Base-by-base conservation (phyloP, 1,140 invertebrate genomes). In the Megalonaias nervosa region DNA sequence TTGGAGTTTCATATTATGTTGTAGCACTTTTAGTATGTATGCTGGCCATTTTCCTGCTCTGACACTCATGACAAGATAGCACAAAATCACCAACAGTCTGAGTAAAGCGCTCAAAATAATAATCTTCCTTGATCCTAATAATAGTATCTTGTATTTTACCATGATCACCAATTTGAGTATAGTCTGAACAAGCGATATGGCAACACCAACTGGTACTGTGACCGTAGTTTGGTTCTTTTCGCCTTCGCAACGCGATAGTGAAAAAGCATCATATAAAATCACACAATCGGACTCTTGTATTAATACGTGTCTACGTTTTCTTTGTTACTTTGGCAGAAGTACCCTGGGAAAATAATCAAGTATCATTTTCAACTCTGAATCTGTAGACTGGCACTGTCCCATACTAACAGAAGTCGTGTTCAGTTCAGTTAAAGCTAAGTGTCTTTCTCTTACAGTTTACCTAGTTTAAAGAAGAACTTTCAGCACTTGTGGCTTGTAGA, bases 111-210 rank as follows among this genome's bases (percentile, higher is more conserved):
- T 26, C 26, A 26, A 1, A 26, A 26, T 26, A 26, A 26, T 26
- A 26, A 26, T 26, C 26, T 26, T 73, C 71, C 5, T 66, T 64
- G 31, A 72, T 38, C 26, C 70, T 1, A 58, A 61, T 60, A 6
- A 72, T 15, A 26, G 59, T 72, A 56, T 73, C 71, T 48, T 73
- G 60, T n/a, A 73, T 73, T 14, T 56, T 56, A 73, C 59, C n/a
- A 21, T 21, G 1, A 61, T 17, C 1, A 61, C 16, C 59, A 61
- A 61, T 16, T 21, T 61, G 59, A 2, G 59, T 61, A 61, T 61
- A 17, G 59, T 61, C 59, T 61, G 3, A 61, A 61, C 2, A 16
- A 61, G n/a, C n/a, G n/a, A 17, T 16, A 17, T 61, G 1, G 59
- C 2, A 26, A 26, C 26, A 26, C 26, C 26, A 26, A 2, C 26